Evolutionary conservation across 2,113 vertebrate genomes (phyloP).

Genomic region (Coptodon bakossiorum): DNA sequence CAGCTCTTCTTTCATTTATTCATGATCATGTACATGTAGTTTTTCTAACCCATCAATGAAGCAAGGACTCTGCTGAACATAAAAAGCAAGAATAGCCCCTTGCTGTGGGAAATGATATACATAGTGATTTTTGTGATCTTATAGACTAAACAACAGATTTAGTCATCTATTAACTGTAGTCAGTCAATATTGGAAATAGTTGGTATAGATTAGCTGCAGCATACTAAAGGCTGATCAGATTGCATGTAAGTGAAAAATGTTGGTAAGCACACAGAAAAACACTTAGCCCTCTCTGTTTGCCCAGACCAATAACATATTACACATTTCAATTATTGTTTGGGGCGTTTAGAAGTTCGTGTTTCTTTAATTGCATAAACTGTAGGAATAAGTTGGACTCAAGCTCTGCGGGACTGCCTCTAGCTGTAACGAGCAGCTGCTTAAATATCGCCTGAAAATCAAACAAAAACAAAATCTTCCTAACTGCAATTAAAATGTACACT

Average conservation of each 20-base stretch:
- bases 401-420: conserved; percentile 16
- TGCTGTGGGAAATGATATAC: neutral
- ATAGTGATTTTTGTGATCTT: neutral
- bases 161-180: neutral
- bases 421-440: conserved; percentile 27
- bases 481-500: conserved; percentile 57
- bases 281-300: neutral
- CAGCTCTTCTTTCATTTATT: conserved; percentile 10
- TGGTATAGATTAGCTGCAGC: neutral
- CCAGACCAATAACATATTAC: conserved; percentile 10
- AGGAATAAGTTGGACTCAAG: conserved; percentile 39
- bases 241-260: neutral
- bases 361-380: conserved; percentile 25
- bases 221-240: neutral
- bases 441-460: conserved; percentile 42
- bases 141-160: neutral
- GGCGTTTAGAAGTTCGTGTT: conserved; percentile 15
- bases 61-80: neutral
- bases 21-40: neutral
- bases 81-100: neutral
- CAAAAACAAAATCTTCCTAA: conserved; percentile 36
- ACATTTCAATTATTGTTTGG: conserved; percentile 7
- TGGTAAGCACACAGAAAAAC: neutral
- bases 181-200: neutral
- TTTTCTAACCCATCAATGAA: neutral